Percentiles rank a stretch among this genome's conserved stretches.
phyloP scores from a whole-genome alignment of 2,113 vertebrate genomes.

The Dromiciops gliroides region DNA sequence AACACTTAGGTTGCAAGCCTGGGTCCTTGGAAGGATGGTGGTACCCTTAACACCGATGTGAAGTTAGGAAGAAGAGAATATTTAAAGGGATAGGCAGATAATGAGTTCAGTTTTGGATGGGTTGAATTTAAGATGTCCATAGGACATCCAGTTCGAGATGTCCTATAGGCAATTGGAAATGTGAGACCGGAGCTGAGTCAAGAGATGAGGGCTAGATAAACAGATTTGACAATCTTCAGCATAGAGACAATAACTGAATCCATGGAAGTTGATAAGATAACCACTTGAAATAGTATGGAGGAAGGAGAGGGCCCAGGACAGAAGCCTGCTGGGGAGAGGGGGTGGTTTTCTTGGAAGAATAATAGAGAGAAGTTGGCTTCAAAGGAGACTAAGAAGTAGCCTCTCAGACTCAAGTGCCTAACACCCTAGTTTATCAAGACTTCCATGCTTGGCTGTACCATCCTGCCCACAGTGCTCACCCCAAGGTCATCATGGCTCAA shows the following conservation, averaged over 20 bases:
- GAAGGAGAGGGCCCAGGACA: background rate
- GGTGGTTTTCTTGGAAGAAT: too few relatives aligned
- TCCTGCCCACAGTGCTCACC: too few relatives aligned
- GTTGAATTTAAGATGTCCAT: background rate
- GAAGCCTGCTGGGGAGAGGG: too few relatives aligned
- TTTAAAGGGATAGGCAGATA: background rate
- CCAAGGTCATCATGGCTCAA: too few relatives aligned
- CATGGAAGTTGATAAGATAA: background rate
- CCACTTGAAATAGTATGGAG: background rate
- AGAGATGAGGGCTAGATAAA: background rate
- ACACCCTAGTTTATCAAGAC: too few relatives aligned
- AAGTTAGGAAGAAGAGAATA: background rate
- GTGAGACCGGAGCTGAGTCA: background rate
- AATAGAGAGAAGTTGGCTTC: too few relatives aligned
- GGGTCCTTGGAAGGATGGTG: too few relatives aligned
- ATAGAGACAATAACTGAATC: background rate
- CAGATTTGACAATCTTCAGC: background rate
- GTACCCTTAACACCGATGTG: background rate
- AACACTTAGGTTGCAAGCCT: background rate
- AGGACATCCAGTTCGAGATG: background rate
- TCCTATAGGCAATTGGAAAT: background rate
- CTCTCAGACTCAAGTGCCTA: too few relatives aligned
- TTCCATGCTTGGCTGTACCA: too few relatives aligned
- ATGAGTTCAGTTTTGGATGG: background rate
- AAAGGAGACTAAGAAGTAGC: too few relatives aligned